phyloP scores from a whole-genome alignment of 53 echinoderm and acorn worm genomes.

The Stichopus horrens region DNA sequence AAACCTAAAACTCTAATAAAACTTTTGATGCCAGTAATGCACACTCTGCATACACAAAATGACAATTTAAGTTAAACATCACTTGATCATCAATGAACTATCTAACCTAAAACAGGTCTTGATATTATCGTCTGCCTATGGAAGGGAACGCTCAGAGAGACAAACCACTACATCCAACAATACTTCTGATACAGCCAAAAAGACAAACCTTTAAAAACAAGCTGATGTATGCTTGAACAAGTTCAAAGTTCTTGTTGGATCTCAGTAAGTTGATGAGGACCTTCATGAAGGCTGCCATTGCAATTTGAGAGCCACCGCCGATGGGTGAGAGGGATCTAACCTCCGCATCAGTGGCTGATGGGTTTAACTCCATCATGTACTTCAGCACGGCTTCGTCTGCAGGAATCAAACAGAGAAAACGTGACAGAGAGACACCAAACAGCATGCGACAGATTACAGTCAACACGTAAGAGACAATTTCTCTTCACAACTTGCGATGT shows the following conservation, averaged over 20 bases:
- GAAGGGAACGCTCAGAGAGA: too few relatives aligned
- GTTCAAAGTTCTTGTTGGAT: slow-evolving; percentile 75
- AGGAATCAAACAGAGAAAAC: not conserved
- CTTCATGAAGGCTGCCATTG: slow-evolving; percentile 67
- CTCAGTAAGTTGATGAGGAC: slow-evolving; percentile 55
- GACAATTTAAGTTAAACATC: too few relatives aligned
- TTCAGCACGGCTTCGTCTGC: slow-evolving; percentile 66
- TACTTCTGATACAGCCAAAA: not conserved
- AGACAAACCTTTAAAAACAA: slow-evolving; percentile 74
- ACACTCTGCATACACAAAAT: too few relatives aligned
- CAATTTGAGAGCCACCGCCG: slow-evolving; percentile 74
- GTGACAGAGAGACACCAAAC: not conserved
- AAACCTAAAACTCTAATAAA: too few relatives aligned
- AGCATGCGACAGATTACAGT: too few relatives aligned
- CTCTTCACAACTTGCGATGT: not conserved
- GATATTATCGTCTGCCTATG: too few relatives aligned
- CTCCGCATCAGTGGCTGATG: slow-evolving; percentile 81
- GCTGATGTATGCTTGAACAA: slow-evolving; percentile 80
- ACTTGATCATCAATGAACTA: too few relatives aligned
- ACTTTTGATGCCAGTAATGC: too few relatives aligned
- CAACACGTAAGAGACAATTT: too few relatives aligned
- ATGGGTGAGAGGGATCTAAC: slow-evolving; percentile 70
- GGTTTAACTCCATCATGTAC: slow-evolving; percentile 67
- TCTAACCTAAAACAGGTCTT: too few relatives aligned
- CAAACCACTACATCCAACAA: too few relatives aligned